Conservation (phyloP, 2,888 invertebrate species). For the Parnassius smintheus region DNA sequence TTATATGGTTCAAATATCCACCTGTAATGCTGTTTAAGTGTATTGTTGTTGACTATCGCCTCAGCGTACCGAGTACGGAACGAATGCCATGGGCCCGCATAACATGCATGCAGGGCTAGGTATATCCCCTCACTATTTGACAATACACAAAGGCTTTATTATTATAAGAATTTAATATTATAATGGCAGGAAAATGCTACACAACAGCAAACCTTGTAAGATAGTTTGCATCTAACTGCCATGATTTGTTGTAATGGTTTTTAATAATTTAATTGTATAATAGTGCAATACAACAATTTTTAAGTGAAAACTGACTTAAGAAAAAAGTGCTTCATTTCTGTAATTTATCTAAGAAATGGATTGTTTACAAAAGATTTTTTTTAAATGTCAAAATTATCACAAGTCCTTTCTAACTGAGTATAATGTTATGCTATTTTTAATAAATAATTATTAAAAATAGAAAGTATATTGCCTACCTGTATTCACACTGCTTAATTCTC, state of each 20-base stretch:
- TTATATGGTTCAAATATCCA: slow-evolving; percentile 40
- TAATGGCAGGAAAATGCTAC: too few species aligned
- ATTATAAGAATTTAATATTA: not conserved
- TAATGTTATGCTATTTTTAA: not conserved
- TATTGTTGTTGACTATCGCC: slow-evolving; percentile 67
- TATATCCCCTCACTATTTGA: slow-evolving; percentile 65
- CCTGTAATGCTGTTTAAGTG: slow-evolving; percentile 67
- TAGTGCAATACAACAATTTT: too few species aligned
- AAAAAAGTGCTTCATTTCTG: too few species aligned
- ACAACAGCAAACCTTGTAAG: too few species aligned
- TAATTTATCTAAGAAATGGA: too few species aligned
- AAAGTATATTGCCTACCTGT: slow-evolving; percentile 76
- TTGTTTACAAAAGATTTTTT: too few species aligned
- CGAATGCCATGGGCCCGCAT: slow-evolving; percentile 63
- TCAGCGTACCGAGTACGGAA: slow-evolving; percentile 62
- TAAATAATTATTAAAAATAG: not conserved
- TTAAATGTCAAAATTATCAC: too few species aligned
- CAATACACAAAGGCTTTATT: slow-evolving; percentile 32
- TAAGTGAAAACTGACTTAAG: too few species aligned
- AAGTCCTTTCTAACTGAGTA: too few species aligned
- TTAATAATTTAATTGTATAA: too few species aligned
- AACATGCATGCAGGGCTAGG: slow-evolving; percentile 64
- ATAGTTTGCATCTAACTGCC: too few species aligned
- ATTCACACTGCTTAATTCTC: slow-evolving; percentile 97
- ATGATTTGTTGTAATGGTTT: too few species aligned